Evolutionary conservation across 1,140 invertebrate genomes (phyloP).

Genomic region (Leucophenga varia): DNA sequence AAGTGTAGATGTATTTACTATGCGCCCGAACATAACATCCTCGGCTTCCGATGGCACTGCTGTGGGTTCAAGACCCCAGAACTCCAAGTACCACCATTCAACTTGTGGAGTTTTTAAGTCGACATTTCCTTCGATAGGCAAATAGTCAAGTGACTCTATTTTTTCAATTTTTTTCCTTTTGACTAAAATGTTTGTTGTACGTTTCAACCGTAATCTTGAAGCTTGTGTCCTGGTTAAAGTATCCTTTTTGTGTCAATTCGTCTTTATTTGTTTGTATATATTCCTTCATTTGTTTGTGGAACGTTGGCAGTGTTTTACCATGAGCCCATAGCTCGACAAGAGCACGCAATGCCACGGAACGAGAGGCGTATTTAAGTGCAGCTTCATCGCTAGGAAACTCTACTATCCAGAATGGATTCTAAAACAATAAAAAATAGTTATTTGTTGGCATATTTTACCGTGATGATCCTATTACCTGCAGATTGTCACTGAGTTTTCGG

Average conservation of each 20-base stretch:
- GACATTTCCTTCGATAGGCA: slow-evolving; percentile 78
- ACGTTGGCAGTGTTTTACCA: slow-evolving; percentile 59
- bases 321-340: slow-evolving; percentile 78
- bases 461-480: slow-evolving; percentile 25
- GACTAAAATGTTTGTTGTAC: slow-evolving; percentile 81
- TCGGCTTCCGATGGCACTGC: slow-evolving; percentile 71
- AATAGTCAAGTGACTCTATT: slow-evolving; percentile 82
- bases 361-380: slow-evolving; percentile 67
- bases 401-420: slow-evolving; percentile 78
- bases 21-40: slow-evolving; percentile 81
- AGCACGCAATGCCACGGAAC: slow-evolving; percentile 75
- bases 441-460: neutral
- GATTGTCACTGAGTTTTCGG: slow-evolving; percentile 33
- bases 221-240: slow-evolving; percentile 61
- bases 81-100: slow-evolving; percentile 80
- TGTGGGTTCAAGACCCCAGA: slow-evolving; percentile 79
- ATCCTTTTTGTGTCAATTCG: slow-evolving; percentile 57
- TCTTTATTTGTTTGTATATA: slow-evolving; percentile 55
- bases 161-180: slow-evolving; percentile 78
- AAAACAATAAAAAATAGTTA: slow-evolving; percentile 2
- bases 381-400: slow-evolving; percentile 67
- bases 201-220: slow-evolving; percentile 87
- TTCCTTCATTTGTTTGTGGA: slow-evolving; percentile 67
- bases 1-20: slow-evolving; percentile 62
- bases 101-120: slow-evolving; percentile 81